phyloP scores from a whole-genome alignment of 2,797 vertebrate species.

The Anabas testudineus region DNA sequence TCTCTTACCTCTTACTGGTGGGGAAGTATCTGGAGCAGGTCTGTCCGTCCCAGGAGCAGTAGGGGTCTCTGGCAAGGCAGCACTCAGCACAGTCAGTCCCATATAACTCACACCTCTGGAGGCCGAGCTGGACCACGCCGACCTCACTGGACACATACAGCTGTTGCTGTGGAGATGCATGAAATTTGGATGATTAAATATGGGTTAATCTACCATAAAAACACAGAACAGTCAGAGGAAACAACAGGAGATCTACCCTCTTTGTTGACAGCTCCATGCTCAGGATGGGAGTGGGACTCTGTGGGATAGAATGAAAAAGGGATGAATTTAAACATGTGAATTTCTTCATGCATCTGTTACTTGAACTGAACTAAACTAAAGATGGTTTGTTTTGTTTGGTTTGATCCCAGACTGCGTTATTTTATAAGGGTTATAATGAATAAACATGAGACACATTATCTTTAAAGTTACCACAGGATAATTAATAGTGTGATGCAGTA shows the following conservation, averaged over 20 bases:
- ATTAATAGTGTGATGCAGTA: too few relatives aligned
- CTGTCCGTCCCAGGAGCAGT: slow-evolving; percentile 87
- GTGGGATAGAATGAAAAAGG: not conserved
- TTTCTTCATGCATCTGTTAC: not conserved
- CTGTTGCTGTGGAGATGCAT: slow-evolving; percentile 83
- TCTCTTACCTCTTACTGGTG: slow-evolving; percentile 71
- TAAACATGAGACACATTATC: too few relatives aligned
- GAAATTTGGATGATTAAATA: too few relatives aligned
- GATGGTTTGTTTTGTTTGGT: too few relatives aligned
- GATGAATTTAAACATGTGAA: not conserved
- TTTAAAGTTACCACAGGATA: too few relatives aligned
- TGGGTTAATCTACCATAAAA: too few relatives aligned
- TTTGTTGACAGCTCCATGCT: slow-evolving; percentile 90
- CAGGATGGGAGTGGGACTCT: slow-evolving; percentile 85
- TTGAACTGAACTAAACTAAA: not conserved
- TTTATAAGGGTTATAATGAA: too few relatives aligned
- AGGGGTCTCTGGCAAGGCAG: slow-evolving; percentile 87
- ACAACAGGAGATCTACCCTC: slow-evolving; percentile 78
- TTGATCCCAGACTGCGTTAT: too few relatives aligned
- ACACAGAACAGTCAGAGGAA: too few relatives aligned
- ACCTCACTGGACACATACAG: slow-evolving; percentile 82
- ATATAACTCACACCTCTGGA: slow-evolving; percentile 86
- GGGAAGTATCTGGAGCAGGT: slow-evolving; percentile 79
- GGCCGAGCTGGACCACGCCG: slow-evolving; percentile 80
- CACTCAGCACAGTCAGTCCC: slow-evolving; percentile 82